Evolutionary conservation across 2,797 vertebrate species (phyloP).

Genomic region (Anguilla megastoma): DNA sequence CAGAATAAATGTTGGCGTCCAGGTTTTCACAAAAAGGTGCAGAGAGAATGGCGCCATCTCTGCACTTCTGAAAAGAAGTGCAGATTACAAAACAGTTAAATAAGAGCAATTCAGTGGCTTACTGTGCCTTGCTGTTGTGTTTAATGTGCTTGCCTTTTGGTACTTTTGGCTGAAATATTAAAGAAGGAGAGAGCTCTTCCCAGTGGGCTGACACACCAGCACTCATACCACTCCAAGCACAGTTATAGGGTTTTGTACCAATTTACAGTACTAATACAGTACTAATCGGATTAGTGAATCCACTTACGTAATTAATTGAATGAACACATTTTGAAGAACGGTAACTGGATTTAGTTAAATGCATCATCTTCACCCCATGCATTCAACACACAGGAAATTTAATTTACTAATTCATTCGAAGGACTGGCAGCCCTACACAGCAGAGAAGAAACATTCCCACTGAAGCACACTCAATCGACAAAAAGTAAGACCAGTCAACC

Average conservation of each 20-base stretch:
- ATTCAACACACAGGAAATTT: background rate
- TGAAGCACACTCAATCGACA: background rate
- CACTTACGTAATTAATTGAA: background rate
- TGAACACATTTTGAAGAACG: background rate
- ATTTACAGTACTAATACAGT: background rate
- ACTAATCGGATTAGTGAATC: background rate
- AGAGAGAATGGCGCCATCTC: background rate
- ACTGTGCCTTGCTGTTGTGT: conserved; percentile 17
- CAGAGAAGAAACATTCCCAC: background rate
- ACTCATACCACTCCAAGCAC: background rate
- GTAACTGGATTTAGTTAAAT: background rate
- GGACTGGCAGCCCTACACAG: background rate
- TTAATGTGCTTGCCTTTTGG: background rate
- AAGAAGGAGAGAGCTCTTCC: background rate
- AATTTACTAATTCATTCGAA: background rate
- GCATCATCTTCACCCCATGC: background rate
- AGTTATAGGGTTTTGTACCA: background rate
- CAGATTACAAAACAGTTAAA: background rate
- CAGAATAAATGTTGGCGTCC: background rate
- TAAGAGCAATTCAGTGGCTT: background rate
- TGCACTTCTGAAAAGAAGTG: background rate
- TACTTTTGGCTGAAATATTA: background rate
- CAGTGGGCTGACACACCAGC: background rate
- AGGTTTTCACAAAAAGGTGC: background rate
- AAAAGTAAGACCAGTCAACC: background rate